Conservation (phyloP, 1,140 invertebrate species). For the Campoletis sonorensis region DNA sequence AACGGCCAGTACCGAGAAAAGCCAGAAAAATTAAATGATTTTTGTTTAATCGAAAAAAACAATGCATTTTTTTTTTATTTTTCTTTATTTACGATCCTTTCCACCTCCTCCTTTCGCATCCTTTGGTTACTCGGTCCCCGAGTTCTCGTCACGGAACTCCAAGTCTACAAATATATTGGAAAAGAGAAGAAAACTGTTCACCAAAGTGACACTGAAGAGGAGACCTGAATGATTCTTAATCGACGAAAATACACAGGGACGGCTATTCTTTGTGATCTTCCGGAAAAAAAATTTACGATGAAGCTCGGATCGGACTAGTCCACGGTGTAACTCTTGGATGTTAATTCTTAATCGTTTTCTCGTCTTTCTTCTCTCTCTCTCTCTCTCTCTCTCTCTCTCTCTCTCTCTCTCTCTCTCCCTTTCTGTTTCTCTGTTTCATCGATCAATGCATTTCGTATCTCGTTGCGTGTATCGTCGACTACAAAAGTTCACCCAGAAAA, state of each 20-base stretch:
- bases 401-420: background rate
- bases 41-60: slow-evolving; percentile 64
- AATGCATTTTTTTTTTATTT: background rate
- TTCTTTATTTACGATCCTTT: slow-evolving; percentile 31
- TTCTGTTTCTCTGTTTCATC: background rate
- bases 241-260: background rate
- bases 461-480: background rate
- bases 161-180: too few relatives aligned
- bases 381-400: background rate
- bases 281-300: slow-evolving; percentile 43
- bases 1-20: slow-evolving; percentile 65
- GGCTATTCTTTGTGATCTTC: slow-evolving; percentile 43
- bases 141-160: too few relatives aligned
- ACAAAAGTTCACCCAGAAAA: too few relatives aligned
- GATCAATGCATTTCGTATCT: background rate
- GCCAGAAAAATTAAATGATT: slow-evolving; percentile 68
- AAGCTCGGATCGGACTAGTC: slow-evolving; percentile 19
- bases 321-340: slow-evolving; percentile 35
- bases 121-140: background rate
- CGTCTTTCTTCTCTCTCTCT: background rate
- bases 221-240: too few relatives aligned
- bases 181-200: too few relatives aligned
- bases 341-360: slow-evolving; percentile 42
- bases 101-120: background rate
- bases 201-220: too few relatives aligned